Base-by-base conservation (phyloP, 1,140 invertebrate species). In the Neodiprion fabricii region DNA sequence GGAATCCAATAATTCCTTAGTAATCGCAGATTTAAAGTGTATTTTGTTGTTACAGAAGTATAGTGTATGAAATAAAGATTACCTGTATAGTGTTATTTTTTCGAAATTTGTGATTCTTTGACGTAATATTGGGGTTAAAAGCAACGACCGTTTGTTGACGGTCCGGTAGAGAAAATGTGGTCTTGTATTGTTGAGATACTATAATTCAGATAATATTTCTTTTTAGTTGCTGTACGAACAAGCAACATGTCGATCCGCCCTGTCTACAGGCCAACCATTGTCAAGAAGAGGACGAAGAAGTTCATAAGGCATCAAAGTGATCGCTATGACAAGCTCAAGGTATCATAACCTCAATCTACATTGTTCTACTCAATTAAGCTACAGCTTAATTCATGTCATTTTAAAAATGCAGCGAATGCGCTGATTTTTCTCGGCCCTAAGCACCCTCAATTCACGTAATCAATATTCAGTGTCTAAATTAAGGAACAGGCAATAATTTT, bases 301-400 rank as follows among this genome's bases (percentile, higher is more conserved):
- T 99, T 99, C 89, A 97, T 96, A 82, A 93, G 98, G 77, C 97
- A 99, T 89, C 97, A 99, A 88, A 97, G 95, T 85, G 97, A 99
- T 89, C 92, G 97, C 84, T 99, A 99, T 95, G 93, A 93, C 77
- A 98, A 98, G 91, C 90, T 99, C 73, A 97, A 94, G 92, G 96
- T 97, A 89, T 80, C 76, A 49, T 21, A n/a, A 68, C 50, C 61
- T 70, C 40, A 28, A 40, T 65, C 21, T 67, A 71, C 3, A 17
- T 40, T 40, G 28, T 40, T 40, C 28, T 40, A 5, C 28, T 40
- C 28, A 40, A 40, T 40, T 40, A 40, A 40, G 1, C 28, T 40
- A 40, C 28, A 40, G 28, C 28, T 40, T 40, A 40, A 40, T 1
- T 40, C 28, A 40, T 40, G 28, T 40, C 28, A 40, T 40, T 40